Percentiles rank a stretch among this genome's conserved stretches.
phyloP scores from a whole-genome alignment of 2,888 invertebrate species.

The Drosophila diplacantha region DNA sequence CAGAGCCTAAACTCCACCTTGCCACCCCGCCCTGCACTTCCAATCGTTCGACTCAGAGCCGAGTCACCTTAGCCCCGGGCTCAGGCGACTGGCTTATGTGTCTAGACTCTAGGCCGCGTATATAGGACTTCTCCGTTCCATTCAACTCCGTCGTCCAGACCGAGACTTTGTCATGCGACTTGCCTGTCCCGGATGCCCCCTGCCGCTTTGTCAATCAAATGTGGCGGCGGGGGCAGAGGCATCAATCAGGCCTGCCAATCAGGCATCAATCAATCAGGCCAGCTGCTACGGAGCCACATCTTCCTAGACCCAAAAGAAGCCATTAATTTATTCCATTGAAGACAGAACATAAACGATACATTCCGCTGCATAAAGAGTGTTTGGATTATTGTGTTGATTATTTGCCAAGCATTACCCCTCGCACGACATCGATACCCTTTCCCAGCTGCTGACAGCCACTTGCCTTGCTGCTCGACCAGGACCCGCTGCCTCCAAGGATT shows the following conservation, averaged over 20 bases:
- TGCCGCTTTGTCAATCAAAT: constrained; percentile 46
- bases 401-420: background rate
- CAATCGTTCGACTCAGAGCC: constrained; percentile 12
- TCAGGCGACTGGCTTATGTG: constrained; percentile 31
- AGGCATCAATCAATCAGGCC: constrained; percentile 53
- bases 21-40: too few species aligned
- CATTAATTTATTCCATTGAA: constrained; percentile 4
- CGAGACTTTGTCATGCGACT: constrained; percentile 1
- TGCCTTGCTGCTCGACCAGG: constrained; percentile 2
- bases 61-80: constrained; percentile 22
- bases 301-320: background rate
- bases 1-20: background rate
- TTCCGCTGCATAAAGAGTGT: background rate
- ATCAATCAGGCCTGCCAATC: constrained; percentile 56
- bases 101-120: constrained; percentile 27
- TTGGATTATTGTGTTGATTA: constrained; percentile 16
- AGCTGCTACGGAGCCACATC: constrained; percentile 18
- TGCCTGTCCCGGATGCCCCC: background rate
- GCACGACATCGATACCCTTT: constrained; percentile 14
- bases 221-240: constrained; percentile 17
- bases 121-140: constrained; percentile 3
- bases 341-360: background rate
- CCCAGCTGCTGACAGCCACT: constrained; percentile 11
- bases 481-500: constrained; percentile 2
- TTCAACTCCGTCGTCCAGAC: background rate